Conservation (phyloP, 2,113 vertebrate genomes). For the Misgurnus mizolepis region DNA sequence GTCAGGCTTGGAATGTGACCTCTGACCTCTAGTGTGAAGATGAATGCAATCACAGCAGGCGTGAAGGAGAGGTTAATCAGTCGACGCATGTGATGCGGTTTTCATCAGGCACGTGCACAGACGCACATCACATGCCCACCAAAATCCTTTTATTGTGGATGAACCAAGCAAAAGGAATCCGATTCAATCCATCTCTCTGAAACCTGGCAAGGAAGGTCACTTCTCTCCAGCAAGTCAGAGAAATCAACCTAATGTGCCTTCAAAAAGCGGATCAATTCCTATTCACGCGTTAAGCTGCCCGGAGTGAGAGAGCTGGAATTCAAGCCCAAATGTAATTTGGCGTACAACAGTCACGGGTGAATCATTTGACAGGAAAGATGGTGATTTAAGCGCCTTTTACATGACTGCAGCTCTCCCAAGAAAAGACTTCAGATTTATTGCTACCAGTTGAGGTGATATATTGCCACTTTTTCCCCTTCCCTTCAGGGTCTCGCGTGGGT, state of each 20-base stretch:
- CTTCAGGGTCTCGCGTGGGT: conserved; percentile 49
- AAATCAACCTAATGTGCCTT: conserved; percentile 53
- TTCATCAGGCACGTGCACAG: conserved; percentile 26
- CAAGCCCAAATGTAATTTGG: conserved; percentile 55
- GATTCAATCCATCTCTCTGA: conserved; percentile 49
- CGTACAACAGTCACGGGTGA: conserved; percentile 41
- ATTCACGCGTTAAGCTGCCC: conserved; percentile 55
- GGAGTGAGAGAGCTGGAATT: conserved; percentile 49
- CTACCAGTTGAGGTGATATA: conserved; percentile 42
- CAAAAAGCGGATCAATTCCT: conserved; percentile 58
- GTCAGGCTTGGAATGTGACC: conserved; percentile 46
- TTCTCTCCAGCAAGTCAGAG: conserved; percentile 49
- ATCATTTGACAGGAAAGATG: conserved; percentile 49
- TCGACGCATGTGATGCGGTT: conserved; percentile 7
- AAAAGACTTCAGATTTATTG: conserved; percentile 54
- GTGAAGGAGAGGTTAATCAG: conserved; percentile 22
- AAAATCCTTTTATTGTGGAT: conserved; percentile 44
- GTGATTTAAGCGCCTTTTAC: conserved; percentile 51
- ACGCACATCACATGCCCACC: conserved; percentile 25
- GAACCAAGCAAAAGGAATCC: conserved; percentile 59
- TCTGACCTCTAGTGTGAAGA: conserved; percentile 30
- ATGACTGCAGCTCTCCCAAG: conserved; percentile 46
- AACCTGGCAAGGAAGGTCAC: conserved; percentile 45
- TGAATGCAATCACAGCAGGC: conserved; percentile 17
- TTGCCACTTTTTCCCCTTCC: conserved; percentile 3